These are phyloP conservation scores for Haliclystus octoradiatus DNA, from an alignment of 30 jellyfish, hydroid and myxozoan genomes.

Conservation along the genomic window DNA sequence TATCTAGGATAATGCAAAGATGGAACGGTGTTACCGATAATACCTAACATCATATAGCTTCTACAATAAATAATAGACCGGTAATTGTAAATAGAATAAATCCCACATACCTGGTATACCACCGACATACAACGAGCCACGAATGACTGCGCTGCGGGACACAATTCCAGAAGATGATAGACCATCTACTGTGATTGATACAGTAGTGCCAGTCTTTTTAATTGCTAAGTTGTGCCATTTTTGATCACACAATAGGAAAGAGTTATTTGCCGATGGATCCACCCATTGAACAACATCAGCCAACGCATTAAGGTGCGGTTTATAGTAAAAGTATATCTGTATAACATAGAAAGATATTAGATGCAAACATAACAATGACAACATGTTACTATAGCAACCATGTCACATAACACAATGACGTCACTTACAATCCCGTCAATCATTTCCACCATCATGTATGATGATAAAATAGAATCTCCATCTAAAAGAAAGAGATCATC, in stretches of 20 bases:
- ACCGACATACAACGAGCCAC: constrained; percentile 64
- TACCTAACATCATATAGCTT: no score
- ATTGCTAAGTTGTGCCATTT: constrained; percentile 72
- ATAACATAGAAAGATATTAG: background rate
- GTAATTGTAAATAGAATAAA: no score
- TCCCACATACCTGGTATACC: constrained; percentile 80
- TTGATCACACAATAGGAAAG: constrained; percentile 64
- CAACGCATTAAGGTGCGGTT: constrained; percentile 26
- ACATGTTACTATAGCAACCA: background rate
- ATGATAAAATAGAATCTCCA: constrained; percentile 13
- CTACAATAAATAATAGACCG: no score
- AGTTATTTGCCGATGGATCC: constrained; percentile 42
- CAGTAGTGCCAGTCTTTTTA: constrained; percentile 20
- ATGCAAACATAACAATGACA: background rate
- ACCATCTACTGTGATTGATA: constrained; percentile 60
- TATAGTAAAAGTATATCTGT: constrained; percentile 66
- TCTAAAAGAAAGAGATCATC: background rate
- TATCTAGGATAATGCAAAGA: no score
- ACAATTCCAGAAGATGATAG: constrained; percentile 4
- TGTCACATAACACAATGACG: no score
- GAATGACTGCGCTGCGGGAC: constrained; percentile 26
- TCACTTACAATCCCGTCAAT: constrained; percentile 62
- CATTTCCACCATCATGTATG: constrained; percentile 46
- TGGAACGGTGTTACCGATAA: no score
- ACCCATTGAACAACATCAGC: constrained; percentile 58